Evolutionary conservation across 2,797 vertebrate species (phyloP), one percentile per base, ranked within the genome.

Genomic region (Morus bassanus): DNA sequence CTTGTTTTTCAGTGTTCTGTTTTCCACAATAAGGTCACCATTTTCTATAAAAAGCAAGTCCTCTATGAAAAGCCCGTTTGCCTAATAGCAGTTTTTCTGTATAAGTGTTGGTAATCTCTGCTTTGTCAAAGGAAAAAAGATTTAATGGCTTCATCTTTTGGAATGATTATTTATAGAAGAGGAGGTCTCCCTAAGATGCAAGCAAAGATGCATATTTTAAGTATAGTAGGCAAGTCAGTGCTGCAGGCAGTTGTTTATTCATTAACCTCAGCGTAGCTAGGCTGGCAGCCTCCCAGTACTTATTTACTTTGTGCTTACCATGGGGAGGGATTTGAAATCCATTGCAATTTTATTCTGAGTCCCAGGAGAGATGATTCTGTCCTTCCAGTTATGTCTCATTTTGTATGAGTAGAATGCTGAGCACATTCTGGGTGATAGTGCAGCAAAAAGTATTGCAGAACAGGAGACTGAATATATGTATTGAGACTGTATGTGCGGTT

Each of bases 181-280:
- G 76, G 89, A 85, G 63, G 27, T 50, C 88, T 92, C 79, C 57
- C 27, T 7, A 45, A 68, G 94, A 95, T 93, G 70, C 61, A 75
- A 74, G 59, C 75, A 56, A 54, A 88, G 93, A 81, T 69, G 23
- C 2, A 15, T 60, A 68, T 45, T 64, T 95, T 63, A 85, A 77
- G 68, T n/a, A 21, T 18, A 89, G 93, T 8, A 53, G 76, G 37
- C 46, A 41, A 87, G 60, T 17, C 63, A 61, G 88, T 48, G 30
- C 94, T 76, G 88, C 91, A 67, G 94, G 94, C 79, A 17, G 77
- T 75, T 93, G 91, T 94, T 96, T 95, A 86, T 91, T 91, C 93
- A 95, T 96, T 95, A 95, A 95, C 93, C 83, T 92, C 79, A 2
- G 45, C 5, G 68, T 30, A 48, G 79, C 60, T 27, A 13, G 35